Conservation (phyloP, 2,797 vertebrate genomes). For the Podarcis lilfordi region DNA sequence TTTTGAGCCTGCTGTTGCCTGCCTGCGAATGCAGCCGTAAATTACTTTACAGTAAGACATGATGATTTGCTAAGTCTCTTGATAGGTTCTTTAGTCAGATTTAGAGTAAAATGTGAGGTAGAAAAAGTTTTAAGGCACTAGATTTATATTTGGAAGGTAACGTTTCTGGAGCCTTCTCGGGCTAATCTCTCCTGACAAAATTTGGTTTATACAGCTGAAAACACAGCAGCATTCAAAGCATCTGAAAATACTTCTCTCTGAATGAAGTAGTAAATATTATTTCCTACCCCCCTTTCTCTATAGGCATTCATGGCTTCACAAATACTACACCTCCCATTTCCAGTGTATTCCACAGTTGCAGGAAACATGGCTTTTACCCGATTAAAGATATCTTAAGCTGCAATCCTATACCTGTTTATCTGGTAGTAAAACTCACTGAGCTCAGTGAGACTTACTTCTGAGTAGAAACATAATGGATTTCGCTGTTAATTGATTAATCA, state of each 20-base stretch:
- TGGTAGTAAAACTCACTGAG: too few species aligned
- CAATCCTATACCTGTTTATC: too few species aligned
- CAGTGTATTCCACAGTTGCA: neutral
- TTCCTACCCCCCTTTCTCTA: neutral
- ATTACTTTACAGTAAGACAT: constrained; percentile 82
- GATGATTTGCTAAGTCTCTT: constrained; percentile 82
- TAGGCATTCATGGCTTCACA: constrained; percentile 10
- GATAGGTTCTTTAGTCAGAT: constrained; percentile 78
- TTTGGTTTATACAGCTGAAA: constrained; percentile 39
- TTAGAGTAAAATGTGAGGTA: constrained; percentile 83
- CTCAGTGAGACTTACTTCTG: too few species aligned
- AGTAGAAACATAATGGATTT: too few species aligned
- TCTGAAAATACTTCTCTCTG: constrained; percentile 25
- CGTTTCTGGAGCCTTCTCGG: constrained; percentile 45
- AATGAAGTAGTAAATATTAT: constrained; percentile 25
- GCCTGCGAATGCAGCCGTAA: constrained; percentile 78
- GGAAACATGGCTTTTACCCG: too few species aligned
- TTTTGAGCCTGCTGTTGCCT: constrained; percentile 76
- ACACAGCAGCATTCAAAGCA: constrained; percentile 25
- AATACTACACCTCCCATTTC: neutral
- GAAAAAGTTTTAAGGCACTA: constrained; percentile 51
- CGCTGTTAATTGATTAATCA: neutral
- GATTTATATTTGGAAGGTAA: constrained; percentile 24
- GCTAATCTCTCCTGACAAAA: constrained; percentile 21
- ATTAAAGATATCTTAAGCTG: too few species aligned